Evolutionary conservation across 64 coral and sea anemone genomes (phyloP).

Genomic region (Hydrozoanthus tunicans): DNA sequence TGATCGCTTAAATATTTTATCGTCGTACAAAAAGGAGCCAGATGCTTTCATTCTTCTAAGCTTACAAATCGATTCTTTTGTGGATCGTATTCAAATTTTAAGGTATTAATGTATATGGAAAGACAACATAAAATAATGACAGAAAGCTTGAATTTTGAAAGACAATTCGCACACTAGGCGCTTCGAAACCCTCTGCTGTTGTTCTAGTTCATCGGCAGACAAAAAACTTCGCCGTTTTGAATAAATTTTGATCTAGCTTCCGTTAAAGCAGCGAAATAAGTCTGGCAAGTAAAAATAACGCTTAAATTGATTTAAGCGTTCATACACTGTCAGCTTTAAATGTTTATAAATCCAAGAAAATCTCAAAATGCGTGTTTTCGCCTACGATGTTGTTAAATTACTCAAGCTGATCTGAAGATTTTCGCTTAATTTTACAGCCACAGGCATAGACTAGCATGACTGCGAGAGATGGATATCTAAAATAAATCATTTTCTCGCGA

Average conservation of each 20-base stretch:
- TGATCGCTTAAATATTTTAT: slow-evolving; percentile 34
- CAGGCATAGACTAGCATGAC: background rate
- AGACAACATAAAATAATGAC: too few relatives aligned
- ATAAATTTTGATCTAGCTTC: slow-evolving; percentile 17
- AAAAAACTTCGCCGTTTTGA: background rate
- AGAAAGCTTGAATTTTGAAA: too few relatives aligned
- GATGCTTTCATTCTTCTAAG: slow-evolving; percentile 1
- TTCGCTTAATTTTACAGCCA: background rate
- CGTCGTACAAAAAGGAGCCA: background rate
- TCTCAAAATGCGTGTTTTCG: background rate
- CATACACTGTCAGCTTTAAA: background rate
- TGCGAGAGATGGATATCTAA: background rate
- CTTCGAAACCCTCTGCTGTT: too few relatives aligned
- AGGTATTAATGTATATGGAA: background rate
- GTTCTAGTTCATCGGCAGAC: too few relatives aligned
- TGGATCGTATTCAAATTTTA: background rate
- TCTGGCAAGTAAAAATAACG: background rate
- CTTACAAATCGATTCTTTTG: background rate
- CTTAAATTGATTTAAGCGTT: background rate
- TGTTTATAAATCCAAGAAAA: background rate
- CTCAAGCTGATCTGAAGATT: background rate
- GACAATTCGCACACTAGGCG: too few relatives aligned
- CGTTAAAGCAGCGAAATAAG: background rate
- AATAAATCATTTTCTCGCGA: slow-evolving; percentile 27
- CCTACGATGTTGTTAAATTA: background rate